A percentile compares a stretch with the other conserved stretches of the same genome.
These are phyloP conservation scores for Champsocephalus gunnari DNA, from an alignment of 2,797 vertebrate species.

Conservation along the genomic window DNA sequence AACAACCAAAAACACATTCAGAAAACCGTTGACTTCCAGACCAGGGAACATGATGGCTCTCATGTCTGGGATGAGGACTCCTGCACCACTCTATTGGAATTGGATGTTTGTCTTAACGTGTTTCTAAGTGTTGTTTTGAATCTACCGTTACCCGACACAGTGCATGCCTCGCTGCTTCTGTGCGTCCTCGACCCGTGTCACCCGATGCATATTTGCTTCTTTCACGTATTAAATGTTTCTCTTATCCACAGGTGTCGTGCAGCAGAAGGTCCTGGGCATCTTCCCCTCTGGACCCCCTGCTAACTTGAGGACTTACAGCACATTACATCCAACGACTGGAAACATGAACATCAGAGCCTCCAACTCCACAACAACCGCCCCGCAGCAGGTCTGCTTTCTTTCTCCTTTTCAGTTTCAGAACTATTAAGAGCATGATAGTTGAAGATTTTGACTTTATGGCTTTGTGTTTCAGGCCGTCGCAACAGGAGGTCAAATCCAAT, in stretches of 20 bases:
- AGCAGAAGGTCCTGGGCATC: slow-evolving; percentile 96
- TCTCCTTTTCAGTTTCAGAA: background rate
- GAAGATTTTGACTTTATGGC: background rate
- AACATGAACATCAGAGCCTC: slow-evolving; percentile 94
- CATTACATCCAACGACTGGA: slow-evolving; percentile 95
- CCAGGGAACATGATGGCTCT: no score
- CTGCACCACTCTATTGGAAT: background rate
- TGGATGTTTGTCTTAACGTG: background rate
- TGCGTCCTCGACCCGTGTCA: background rate
- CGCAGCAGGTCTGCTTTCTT: slow-evolving; percentile 77
- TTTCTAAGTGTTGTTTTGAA: background rate
- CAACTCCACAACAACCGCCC: slow-evolving; percentile 79
- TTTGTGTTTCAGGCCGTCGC: slow-evolving; percentile 81
- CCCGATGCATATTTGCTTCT: background rate
- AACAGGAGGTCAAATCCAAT: slow-evolving; percentile 84
- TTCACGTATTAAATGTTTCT: background rate
- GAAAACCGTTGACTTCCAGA: no score
- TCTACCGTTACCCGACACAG: background rate
- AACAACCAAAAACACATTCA: no score
- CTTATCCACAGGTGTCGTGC: slow-evolving; percentile 88
- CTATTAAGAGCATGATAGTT: background rate
- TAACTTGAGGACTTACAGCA: slow-evolving; percentile 94
- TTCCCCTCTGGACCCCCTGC: slow-evolving; percentile 93
- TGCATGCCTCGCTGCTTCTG: slow-evolving; percentile 21
- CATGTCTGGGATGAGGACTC: no score